Conservation (phyloP, 2,888 invertebrate genomes). For the Gandaritis pyraliata region DNA sequence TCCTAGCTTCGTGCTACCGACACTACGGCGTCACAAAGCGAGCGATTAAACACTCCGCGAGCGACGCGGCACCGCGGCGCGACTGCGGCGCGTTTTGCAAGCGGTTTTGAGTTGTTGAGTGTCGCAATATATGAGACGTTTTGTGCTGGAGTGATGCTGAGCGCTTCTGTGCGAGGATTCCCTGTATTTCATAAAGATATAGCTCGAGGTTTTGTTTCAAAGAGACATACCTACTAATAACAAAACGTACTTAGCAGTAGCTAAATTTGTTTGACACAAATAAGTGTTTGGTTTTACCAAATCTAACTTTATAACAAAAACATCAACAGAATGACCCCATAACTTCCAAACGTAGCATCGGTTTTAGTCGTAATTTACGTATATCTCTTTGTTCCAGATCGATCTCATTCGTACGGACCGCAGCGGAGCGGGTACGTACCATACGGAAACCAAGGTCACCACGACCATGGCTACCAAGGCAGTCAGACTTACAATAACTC, state of each 20-base stretch:
- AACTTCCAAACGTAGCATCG: no score
- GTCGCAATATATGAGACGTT: conserved; percentile 56
- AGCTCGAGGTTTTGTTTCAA: conserved; percentile 18
- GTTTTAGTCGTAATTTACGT: background rate
- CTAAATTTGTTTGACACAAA: no score
- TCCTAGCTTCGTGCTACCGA: conserved; percentile 40
- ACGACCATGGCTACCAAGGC: conserved; percentile 43
- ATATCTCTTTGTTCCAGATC: conserved; percentile 67
- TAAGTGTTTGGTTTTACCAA: no score
- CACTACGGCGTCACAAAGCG: conserved; percentile 65
- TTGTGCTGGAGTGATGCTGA: conserved; percentile 36
- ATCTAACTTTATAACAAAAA: no score
- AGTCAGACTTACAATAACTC: conserved; percentile 41
- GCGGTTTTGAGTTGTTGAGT: conserved; percentile 54
- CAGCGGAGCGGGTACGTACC: conserved; percentile 69
- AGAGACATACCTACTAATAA: conserved; percentile 5
- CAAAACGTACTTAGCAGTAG: no score
- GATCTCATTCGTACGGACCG: conserved; percentile 70
- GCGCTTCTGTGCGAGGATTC: conserved; percentile 32
- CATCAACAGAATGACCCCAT: no score
- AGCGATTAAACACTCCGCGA: conserved; percentile 70
- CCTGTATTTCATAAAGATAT: conserved; percentile 35
- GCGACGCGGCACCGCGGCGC: conserved; percentile 37
- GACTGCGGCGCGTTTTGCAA: conserved; percentile 41
- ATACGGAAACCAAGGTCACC: conserved; percentile 43